Base-by-base conservation (phyloP, 1,140 invertebrate genomes). In the Heliconius melpomene region DNA sequence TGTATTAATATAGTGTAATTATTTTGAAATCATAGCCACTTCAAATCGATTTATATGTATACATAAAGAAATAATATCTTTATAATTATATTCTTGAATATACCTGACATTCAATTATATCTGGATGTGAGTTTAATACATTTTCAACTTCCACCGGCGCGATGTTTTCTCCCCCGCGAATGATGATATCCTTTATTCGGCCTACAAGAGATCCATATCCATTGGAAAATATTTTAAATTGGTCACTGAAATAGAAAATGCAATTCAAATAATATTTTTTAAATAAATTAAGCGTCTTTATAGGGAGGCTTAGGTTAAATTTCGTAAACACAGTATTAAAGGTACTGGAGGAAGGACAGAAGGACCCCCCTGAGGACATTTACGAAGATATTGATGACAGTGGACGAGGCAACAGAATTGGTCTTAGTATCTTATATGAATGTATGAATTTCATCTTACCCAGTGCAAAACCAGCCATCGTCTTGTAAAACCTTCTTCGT, bases 131-230 rank as follows among this genome's bases (percentile, higher is more conserved):
- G 87, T 96, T 96, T 1, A 98, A 88, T 54, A 98, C 95, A 52
- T 97, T 95, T 93, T 98, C 98, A 29, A 98, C 96, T 94, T 98
- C 98, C 82, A 96, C 96, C 0, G 98, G 98, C 77, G 96, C 97
- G 72, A 98, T 97, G 89, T 98, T 98, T 91, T 98, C 98, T 60
- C 98, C 98, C 23, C 98, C 98, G 77, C 98, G 94, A 9, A 98
- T 98, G 32, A 98, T 96, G 93, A 98, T 96, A 81, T 98, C 98
- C 88, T 98, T 98, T 1, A 97, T 91, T 50, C 98, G 94, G 0
- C 98, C 98, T 36, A 98, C 96, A 74, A 98, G 96, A 46, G 93
- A 89, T 1, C 97, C 96, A 87, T 97, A 98, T 0, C 98, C 98
- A 79, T 97, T 95, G 77, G 96, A 94, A 60, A 96, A 94, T 84